A percentile compares a stretch with the other conserved stretches of the same genome.
phyloP scores from a whole-genome alignment of 2,888 invertebrate genomes.

The Erebia aethiops region DNA sequence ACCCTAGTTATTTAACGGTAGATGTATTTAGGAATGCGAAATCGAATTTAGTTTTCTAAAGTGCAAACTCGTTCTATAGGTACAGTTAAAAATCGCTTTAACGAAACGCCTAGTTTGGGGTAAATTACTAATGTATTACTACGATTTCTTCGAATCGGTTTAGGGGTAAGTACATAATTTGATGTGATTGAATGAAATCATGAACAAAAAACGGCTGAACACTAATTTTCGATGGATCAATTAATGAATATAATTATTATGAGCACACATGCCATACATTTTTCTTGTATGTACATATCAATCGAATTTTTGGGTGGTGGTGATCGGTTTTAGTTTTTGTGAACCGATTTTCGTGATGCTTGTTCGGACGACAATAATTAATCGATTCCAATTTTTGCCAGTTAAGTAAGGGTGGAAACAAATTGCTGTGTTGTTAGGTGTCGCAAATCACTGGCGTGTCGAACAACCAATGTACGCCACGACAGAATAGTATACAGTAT shows the following conservation, averaged over 20 bases:
- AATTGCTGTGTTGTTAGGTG: background rate
- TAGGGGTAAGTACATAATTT: conserved; percentile 16
- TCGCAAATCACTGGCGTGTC: no score
- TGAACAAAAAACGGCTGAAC: conserved; percentile 21
- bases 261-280: conserved; percentile 59
- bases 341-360: conserved; percentile 11
- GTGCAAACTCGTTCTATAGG: background rate
- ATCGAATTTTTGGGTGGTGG: conserved; percentile 35
- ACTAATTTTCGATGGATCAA: conserved; percentile 55
- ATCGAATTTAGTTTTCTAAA: background rate
- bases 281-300: conserved; percentile 71
- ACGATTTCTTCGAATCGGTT: conserved; percentile 24
- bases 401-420: background rate
- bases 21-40: background rate
- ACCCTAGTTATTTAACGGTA: background rate
- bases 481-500: background rate
- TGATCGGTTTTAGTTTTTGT: conserved; percentile 31
- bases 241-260: conserved; percentile 56
- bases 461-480: background rate
- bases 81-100: conserved; percentile 33
- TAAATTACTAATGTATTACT: conserved; percentile 18
- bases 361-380: conserved; percentile 33
- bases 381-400: conserved; percentile 28
- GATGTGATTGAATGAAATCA: conserved; percentile 1
- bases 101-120: conserved; percentile 14